Conservation (phyloP, 35 echinoderm and acorn worm species). For the Ptychodera flava region DNA sequence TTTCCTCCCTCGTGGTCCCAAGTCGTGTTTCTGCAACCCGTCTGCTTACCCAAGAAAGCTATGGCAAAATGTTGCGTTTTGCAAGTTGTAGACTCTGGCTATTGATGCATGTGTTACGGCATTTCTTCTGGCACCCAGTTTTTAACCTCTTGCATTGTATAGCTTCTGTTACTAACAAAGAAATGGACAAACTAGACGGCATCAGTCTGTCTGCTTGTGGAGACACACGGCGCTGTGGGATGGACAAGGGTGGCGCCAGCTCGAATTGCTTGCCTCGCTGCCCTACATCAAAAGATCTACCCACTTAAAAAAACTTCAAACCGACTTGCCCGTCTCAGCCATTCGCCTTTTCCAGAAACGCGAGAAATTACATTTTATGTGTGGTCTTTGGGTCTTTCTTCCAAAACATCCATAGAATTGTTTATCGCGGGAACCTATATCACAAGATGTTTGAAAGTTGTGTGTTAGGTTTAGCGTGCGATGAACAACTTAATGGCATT, state of each 20-base stretch:
- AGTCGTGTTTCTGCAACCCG: no score
- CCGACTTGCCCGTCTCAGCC: not conserved
- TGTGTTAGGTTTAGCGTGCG: not conserved
- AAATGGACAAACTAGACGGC: not conserved
- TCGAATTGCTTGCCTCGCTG: not conserved
- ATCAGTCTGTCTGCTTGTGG: not conserved
- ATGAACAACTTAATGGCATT: not conserved
- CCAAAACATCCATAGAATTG: no score
- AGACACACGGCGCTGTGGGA: not conserved
- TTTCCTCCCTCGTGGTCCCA: no score
- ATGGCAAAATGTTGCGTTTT: no score
- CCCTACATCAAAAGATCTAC: not conserved
- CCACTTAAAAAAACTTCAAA: not conserved
- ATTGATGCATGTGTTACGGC: not conserved
- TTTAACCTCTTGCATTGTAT: not conserved
- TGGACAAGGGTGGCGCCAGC: not conserved
- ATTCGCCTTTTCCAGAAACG: no score
- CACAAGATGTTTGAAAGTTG: not conserved
- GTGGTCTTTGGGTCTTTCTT: no score
- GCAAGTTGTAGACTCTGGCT: not conserved
- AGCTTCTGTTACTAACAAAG: not conserved
- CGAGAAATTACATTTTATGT: no score
- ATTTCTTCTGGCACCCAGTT: not conserved
- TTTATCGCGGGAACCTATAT: not conserved
- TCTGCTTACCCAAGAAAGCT: no score